Percentiles rank a stretch among this genome's conserved stretches.
Conservation (phyloP, 2,888 invertebrate species). For the Ditylenchus weischeri region DNA sequence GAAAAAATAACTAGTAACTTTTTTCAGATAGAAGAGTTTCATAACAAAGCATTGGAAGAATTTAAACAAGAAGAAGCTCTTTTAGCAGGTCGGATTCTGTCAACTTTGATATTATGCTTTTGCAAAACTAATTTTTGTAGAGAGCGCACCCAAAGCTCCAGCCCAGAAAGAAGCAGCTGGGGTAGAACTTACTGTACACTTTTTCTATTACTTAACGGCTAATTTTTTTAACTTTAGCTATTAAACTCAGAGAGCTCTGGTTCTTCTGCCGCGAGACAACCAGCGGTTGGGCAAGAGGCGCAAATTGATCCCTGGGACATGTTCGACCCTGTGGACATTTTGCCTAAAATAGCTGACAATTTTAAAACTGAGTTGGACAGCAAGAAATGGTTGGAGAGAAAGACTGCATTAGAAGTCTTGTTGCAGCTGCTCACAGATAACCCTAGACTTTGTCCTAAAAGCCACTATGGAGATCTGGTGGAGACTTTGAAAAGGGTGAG, state of each 20-base stretch:
- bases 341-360: conserved; percentile 87
- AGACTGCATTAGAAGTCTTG: conserved; percentile 86
- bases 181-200: neutral
- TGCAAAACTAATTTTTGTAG: neutral
- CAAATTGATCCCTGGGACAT: conserved; percentile 83
- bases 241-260: neutral
- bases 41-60: conserved; percentile 1
- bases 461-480: conserved; percentile 71
- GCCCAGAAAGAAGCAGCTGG: neutral
- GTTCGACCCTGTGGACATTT: conserved; percentile 84
- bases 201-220: neutral
- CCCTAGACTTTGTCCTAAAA: conserved; percentile 79
- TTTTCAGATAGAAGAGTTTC: conserved; percentile 9
- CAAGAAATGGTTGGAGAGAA: conserved; percentile 96
- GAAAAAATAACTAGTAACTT: neutral
- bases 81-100: neutral
- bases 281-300: conserved; percentile 39
- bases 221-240: neutral
- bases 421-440: conserved; percentile 65
- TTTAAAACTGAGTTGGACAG: conserved; percentile 90
- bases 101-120: too few species aligned
- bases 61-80: conserved; percentile 6
- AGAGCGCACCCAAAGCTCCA: neutral
- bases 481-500: conserved; percentile 79
- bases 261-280: conserved; percentile 33